Conservation (phyloP, 2,888 invertebrate species). For the Coenonympha arcania region DNA sequence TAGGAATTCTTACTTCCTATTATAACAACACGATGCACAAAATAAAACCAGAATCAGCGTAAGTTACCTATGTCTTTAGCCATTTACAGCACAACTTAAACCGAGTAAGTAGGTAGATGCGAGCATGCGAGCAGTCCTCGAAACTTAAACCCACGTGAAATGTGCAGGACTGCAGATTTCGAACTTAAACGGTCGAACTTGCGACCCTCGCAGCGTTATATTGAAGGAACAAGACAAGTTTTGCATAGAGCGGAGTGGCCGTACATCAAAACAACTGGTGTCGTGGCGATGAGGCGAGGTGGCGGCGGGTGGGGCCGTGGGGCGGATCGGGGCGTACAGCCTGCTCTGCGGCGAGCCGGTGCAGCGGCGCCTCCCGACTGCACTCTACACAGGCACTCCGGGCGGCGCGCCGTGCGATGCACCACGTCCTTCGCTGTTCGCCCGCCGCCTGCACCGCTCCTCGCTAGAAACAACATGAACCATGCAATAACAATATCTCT, state of each 20-base stretch:
- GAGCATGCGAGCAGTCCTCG: neutral
- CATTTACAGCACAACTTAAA: neutral
- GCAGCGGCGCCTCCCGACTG: constrained; percentile 50
- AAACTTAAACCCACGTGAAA: constrained; percentile 12
- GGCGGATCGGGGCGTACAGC: constrained; percentile 61
- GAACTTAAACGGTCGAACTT: constrained; percentile 23
- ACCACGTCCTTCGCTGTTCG: constrained; percentile 8
- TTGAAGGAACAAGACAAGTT: constrained; percentile 41
- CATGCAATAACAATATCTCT: too few relatives aligned
- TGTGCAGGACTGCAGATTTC: constrained; percentile 17
- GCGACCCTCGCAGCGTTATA: constrained; percentile 29
- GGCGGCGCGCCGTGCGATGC: constrained; percentile 23
- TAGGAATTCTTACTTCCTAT: too few relatives aligned
- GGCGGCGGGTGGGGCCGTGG: constrained; percentile 42
- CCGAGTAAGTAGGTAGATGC: too few relatives aligned
- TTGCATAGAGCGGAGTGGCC: constrained; percentile 64
- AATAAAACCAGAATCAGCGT: neutral
- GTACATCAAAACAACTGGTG: constrained; percentile 72
- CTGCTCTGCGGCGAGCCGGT: constrained; percentile 32
- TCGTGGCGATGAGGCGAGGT: constrained; percentile 39
- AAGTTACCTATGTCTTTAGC: constrained; percentile 1
- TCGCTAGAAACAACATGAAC: too few relatives aligned
- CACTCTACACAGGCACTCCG: constrained; percentile 25
- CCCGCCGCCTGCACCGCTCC: neutral
- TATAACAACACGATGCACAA: neutral